Evolutionary conservation across 2,797 vertebrate genomes (phyloP).

Genomic region (Cyclura pinguis): DNA sequence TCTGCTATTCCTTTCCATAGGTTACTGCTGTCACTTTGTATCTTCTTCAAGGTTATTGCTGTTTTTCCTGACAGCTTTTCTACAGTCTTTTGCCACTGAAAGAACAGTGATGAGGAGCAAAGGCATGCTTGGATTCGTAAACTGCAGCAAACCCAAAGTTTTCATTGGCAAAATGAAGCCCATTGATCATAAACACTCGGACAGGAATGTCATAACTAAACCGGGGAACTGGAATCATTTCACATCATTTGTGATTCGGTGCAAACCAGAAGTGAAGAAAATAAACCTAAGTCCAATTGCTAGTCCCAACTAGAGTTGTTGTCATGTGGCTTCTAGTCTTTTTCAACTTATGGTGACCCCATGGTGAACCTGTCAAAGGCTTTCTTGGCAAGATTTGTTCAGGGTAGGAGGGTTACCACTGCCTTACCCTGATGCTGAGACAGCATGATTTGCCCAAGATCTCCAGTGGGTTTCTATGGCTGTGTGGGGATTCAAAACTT

Average conservation of each 20-base stretch:
- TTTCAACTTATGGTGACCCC: too few species aligned
- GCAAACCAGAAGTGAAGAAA: slow-evolving; percentile 9
- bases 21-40: slow-evolving; percentile 38
- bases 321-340: too few species aligned
- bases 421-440: too few species aligned
- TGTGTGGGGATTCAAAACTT: too few species aligned
- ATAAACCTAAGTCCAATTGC: too few species aligned
- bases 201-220: slow-evolving; percentile 62
- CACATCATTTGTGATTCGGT: slow-evolving; percentile 43
- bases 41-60: slow-evolving; percentile 34
- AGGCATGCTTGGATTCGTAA: slow-evolving; percentile 40
- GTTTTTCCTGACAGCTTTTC: slow-evolving; percentile 45
- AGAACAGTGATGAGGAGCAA: slow-evolving; percentile 47
- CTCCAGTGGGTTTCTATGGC: too few species aligned
- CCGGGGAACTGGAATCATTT: neutral
- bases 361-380: too few species aligned
- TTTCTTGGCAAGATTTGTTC: too few species aligned
- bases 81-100: slow-evolving; percentile 45
- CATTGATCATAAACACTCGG: slow-evolving; percentile 41
- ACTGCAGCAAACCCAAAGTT: slow-evolving; percentile 62
- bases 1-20: slow-evolving; percentile 57
- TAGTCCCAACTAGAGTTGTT: too few species aligned
- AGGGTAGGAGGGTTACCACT: too few species aligned
- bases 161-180: slow-evolving; percentile 52
- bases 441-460: too few species aligned